Percentiles rank a stretch among this genome's conserved stretches.
Evolutionary conservation across 2,113 vertebrate genomes (phyloP).

Genomic region (Pao palembangensis): DNA sequence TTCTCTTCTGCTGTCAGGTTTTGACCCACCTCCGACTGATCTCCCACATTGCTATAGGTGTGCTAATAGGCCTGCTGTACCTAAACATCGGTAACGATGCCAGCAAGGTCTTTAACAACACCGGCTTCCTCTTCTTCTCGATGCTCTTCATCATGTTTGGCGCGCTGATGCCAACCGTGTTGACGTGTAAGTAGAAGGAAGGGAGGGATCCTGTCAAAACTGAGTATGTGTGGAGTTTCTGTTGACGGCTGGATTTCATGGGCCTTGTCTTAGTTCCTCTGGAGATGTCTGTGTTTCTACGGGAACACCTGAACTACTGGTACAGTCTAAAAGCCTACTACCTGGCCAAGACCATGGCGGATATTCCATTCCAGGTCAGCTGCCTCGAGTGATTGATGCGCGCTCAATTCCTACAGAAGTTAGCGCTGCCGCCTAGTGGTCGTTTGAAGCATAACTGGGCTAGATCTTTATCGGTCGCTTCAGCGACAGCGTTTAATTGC

Average conservation of each 20-base stretch:
- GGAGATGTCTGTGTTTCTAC: constrained; percentile 92
- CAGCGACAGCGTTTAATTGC: not conserved
- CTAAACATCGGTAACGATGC: constrained; percentile 95
- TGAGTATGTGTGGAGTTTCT: not conserved
- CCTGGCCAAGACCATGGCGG: constrained; percentile 95
- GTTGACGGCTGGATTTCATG: not conserved
- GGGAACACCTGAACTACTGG: constrained; percentile 98
- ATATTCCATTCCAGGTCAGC: constrained; percentile 95
- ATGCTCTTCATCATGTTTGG: constrained; percentile 99
- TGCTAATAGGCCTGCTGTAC: constrained; percentile 95
- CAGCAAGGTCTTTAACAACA: constrained; percentile 97
- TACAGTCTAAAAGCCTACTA: constrained; percentile 98
- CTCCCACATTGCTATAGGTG: constrained; percentile 89
- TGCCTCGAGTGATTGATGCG: too few relatives aligned
- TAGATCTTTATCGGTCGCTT: too few relatives aligned
- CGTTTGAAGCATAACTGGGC: too few relatives aligned
- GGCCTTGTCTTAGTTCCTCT: constrained; percentile 81
- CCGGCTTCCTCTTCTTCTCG: constrained; percentile 98
- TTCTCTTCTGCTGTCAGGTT: constrained; percentile 71
- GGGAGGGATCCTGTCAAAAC: not conserved
- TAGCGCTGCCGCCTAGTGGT: too few relatives aligned
- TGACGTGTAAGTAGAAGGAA: constrained; percentile 84
- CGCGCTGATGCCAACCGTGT: constrained; percentile 94
- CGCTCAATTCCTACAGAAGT: too few relatives aligned
- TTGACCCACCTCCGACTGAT: constrained; percentile 91